Conservation (phyloP, 2,113 vertebrate genomes). For the Dicaeum eximium region DNA sequence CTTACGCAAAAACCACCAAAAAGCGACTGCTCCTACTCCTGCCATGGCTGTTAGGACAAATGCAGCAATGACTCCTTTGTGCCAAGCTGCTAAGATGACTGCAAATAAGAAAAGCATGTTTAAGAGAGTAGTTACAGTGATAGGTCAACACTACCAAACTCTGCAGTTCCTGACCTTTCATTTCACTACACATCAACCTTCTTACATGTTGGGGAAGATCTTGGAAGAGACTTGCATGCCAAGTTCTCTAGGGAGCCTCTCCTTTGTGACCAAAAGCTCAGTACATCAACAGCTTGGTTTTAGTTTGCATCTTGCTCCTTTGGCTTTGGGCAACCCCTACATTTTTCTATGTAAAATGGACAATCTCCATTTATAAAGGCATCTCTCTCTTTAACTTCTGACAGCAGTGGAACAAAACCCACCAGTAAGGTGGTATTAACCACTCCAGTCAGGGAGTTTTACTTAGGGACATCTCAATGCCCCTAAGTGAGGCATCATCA, state of each 20-base stretch:
- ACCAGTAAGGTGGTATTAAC: not conserved
- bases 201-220: not conserved
- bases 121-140: not conserved
- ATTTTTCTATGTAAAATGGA: not conserved
- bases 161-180: not conserved
- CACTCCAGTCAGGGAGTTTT: not conserved
- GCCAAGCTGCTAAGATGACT: slow-evolving; percentile 64
- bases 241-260: not conserved
- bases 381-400: not conserved
- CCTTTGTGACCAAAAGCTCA: not conserved
- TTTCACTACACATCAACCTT: not conserved
- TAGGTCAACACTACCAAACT: not conserved
- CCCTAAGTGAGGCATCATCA: no score
- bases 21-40: not conserved
- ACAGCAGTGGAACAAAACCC: not conserved
- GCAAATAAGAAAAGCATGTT: slow-evolving; percentile 9
- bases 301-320: not conserved
- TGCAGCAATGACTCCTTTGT: slow-evolving; percentile 54
- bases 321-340: not conserved
- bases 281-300: not conserved
- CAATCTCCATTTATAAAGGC: not conserved
- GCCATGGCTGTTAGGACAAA: not conserved
- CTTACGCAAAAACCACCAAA: slow-evolving; percentile 26
- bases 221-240: not conserved
- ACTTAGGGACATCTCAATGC: not conserved